A percentile compares a stretch with the other conserved stretches of the same genome.
Conservation (phyloP, 2,797 vertebrate genomes). For the Chelmon rostratus region DNA sequence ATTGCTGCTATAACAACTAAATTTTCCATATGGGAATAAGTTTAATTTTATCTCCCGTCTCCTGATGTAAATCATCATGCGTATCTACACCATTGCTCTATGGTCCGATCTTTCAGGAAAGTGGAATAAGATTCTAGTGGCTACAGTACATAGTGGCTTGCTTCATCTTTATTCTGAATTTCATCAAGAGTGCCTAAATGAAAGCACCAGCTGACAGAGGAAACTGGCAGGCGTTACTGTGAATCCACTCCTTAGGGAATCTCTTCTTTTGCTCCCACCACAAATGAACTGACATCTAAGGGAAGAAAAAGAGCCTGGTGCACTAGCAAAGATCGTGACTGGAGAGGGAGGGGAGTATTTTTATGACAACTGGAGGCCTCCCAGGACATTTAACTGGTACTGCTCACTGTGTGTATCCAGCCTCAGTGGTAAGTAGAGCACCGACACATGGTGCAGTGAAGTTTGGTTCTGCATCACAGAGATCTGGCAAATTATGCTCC, state of each 20-base stretch:
- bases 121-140: constrained; percentile 31
- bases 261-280: constrained; percentile 74
- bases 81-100: not conserved
- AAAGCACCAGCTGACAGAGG: constrained; percentile 80
- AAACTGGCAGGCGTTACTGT: constrained; percentile 80
- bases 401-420: constrained; percentile 61
- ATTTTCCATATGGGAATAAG: constrained; percentile 27
- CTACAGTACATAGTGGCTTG: constrained; percentile 37
- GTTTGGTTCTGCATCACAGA: constrained; percentile 51
- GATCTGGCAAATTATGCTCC: constrained; percentile 40
- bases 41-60: constrained; percentile 27
- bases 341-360: constrained; percentile 51
- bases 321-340: constrained; percentile 73
- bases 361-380: constrained; percentile 76
- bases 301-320: constrained; percentile 74
- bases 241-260: constrained; percentile 79
- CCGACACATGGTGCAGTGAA: constrained; percentile 42
- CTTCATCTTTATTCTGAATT: constrained; percentile 71
- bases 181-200: constrained; percentile 74
- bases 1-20: constrained; percentile 2
- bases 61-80: constrained; percentile 24
- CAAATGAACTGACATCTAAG: constrained; percentile 82
- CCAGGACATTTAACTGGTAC: constrained; percentile 72
- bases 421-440: constrained; percentile 64
- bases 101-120: constrained; percentile 44